Evolutionary conservation across 2,113 vertebrate genomes (phyloP).

Genomic region (Tinamus guttatus): DNA sequence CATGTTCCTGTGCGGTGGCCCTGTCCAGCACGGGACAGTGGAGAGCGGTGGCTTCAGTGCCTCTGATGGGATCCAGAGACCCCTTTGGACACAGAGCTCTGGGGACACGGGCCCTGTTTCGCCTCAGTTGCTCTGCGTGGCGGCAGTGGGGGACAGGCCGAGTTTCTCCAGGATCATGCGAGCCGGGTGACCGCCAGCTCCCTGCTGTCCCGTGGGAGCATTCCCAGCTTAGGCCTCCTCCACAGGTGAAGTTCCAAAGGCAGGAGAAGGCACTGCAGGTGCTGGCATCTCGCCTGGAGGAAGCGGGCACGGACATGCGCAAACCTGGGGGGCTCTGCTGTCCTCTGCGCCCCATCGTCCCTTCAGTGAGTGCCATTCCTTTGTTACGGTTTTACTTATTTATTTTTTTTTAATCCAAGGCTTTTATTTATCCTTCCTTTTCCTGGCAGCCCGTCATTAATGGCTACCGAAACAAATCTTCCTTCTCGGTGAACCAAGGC

Average conservation of each 20-base stretch:
- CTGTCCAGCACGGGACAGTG: not conserved
- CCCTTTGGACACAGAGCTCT: not conserved
- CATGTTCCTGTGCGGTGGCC: not conserved
- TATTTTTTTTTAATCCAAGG: not conserved
- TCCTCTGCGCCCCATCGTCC: conserved; percentile 78
- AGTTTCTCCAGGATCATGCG: not conserved
- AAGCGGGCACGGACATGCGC: not conserved
- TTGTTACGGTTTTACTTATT: too few species aligned
- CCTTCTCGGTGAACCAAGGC: conserved; percentile 87
- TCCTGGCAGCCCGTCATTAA: conserved; percentile 72
- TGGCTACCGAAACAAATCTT: conserved; percentile 89
- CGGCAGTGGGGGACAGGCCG: not conserved
- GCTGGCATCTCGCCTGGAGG: conserved; percentile 64
- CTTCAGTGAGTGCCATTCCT: conserved; percentile 71
- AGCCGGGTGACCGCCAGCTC: not conserved
- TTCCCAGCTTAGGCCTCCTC: conserved; percentile 31
- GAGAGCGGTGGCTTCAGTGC: not conserved
- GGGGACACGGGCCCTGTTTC: rapidly evolving
- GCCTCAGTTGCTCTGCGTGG: not conserved
- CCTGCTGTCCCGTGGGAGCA: rapidly evolving
- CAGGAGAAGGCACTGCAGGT: conserved; percentile 78
- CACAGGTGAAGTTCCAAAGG: conserved; percentile 82
- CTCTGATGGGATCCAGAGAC: too few species aligned
- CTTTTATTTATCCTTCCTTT: not conserved
- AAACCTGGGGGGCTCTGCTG: conserved; percentile 64